A percentile compares a stretch with the other conserved stretches of the same genome.
phyloP scores from a whole-genome alignment of 2,797 vertebrate species.

The Helarctos malayanus region DNA sequence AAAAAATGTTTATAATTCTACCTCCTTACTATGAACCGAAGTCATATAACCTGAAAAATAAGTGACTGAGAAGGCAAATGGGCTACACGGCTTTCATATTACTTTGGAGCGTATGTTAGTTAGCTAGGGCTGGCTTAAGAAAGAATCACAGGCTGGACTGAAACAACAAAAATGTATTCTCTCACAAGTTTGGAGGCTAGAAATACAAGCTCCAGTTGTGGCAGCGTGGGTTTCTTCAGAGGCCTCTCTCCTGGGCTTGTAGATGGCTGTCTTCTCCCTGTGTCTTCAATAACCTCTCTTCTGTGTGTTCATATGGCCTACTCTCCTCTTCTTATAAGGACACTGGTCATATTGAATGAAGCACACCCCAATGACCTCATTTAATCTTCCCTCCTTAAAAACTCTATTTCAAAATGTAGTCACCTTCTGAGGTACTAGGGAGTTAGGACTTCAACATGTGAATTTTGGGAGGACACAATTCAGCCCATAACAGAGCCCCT shows the following conservation, averaged over 20 bases:
- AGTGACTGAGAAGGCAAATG: neutral
- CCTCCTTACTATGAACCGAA: neutral
- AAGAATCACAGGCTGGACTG: neutral
- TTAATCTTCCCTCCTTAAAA: neutral
- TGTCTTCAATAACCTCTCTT: neutral
- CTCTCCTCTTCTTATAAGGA: neutral
- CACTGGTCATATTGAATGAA: neutral
- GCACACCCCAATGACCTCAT: neutral
- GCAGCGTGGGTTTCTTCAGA: neutral
- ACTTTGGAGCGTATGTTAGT: neutral
- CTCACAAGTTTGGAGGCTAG: neutral
- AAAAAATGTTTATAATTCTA: neutral
- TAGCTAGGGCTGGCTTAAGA: neutral
- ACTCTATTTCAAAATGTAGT: neutral
- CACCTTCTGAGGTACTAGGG: neutral
- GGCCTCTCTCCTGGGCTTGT: neutral
- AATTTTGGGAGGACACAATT: neutral
- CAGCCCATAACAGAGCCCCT: neutral
- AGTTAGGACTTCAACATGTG: neutral
- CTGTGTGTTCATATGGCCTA: neutral
- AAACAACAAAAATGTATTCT: neutral
- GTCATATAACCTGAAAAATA: slow-evolving; percentile 15
- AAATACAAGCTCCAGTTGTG: neutral
- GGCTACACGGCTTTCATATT: neutral
- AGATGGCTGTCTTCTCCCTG: neutral